phyloP scores from a whole-genome alignment of 2,888 invertebrate genomes.

The Aphidius colemani region DNA sequence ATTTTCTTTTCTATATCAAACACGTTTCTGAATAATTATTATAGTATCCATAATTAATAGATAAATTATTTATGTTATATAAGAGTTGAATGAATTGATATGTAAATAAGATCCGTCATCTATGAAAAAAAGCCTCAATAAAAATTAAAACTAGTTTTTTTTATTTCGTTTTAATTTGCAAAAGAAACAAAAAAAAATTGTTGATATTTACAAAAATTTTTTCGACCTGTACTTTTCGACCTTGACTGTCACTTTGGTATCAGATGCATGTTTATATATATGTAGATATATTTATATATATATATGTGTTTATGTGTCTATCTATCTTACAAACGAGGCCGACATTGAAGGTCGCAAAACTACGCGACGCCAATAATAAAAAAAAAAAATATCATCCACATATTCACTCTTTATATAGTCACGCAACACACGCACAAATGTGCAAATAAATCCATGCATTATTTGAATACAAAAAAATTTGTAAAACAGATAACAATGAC shows the following conservation, averaged over 20 bases:
- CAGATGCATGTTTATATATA: constrained; percentile 1
- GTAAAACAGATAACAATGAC: not conserved
- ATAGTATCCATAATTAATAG: too few relatives aligned
- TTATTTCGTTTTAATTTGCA: not conserved
- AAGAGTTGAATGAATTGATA: too few relatives aligned
- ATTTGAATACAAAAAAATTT: too few relatives aligned
- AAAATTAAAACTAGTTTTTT: not conserved
- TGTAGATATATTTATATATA: too few relatives aligned
- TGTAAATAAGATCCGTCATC: too few relatives aligned
- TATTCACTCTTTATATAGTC: constrained; percentile 21
- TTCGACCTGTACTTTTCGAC: constrained; percentile 3
- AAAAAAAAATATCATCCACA: constrained; percentile 11
- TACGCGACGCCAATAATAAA: constrained; percentile 44
- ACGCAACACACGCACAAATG: constrained; percentile 18
- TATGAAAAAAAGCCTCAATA: too few relatives aligned
- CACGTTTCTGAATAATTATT: too few relatives aligned
- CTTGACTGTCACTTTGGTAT: constrained; percentile 14
- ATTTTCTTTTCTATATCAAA: too few relatives aligned
- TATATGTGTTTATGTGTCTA: constrained; percentile 16
- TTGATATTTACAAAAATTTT: constrained; percentile 22
- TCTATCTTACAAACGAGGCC: constrained; percentile 31
- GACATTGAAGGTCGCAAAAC: constrained; percentile 42
- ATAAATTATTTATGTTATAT: too few relatives aligned
- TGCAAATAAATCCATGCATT: not conserved
- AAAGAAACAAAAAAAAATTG: too few relatives aligned